Evolutionary conservation across 2,888 invertebrate genomes (phyloP).

Genomic region (Phaonia tiefii): DNA sequence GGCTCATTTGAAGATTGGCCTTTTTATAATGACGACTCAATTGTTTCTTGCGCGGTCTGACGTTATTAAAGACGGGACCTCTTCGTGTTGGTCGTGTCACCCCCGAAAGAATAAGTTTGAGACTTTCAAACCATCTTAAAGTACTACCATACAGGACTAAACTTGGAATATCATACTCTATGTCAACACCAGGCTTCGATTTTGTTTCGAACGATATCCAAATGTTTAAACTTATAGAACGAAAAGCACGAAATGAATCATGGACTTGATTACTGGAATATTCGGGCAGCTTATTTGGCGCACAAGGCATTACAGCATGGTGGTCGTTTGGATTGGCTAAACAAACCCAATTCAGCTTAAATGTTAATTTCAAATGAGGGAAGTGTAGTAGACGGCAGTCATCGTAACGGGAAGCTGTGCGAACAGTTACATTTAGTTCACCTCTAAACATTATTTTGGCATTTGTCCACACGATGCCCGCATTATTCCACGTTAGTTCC

Average conservation of each 20-base stretch:
- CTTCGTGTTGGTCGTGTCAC: constrained; percentile 97
- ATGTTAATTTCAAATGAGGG: constrained; percentile 91
- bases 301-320: constrained; percentile 96
- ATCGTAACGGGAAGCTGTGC: constrained; percentile 99
- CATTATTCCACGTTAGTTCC: constrained; percentile 97
- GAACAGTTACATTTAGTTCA: constrained; percentile 95
- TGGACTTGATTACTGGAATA: constrained; percentile 97
- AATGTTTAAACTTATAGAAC: constrained; percentile 91
- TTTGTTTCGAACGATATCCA: constrained; percentile 90
- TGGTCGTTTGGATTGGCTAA: constrained; percentile 97
- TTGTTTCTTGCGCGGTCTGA: constrained; percentile 92
- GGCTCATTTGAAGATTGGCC: constrained; percentile 90
- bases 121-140: constrained; percentile 95
- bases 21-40: constrained; percentile 95
- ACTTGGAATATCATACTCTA: constrained; percentile 85
- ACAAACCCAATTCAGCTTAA: constrained; percentile 94
- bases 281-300: constrained; percentile 97
- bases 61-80: constrained; percentile 92
- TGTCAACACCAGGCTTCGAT: constrained; percentile 81
- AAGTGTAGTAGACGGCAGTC: constrained; percentile 96
- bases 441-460: constrained; percentile 95
- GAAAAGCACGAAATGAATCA: constrained; percentile 96
- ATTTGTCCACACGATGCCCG: constrained; percentile 97
- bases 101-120: constrained; percentile 94
- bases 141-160: constrained; percentile 95